Evolutionary conservation across 2,113 vertebrate genomes (phyloP), one percentile per base, ranked within the genome.

Genomic region (human): DNA sequence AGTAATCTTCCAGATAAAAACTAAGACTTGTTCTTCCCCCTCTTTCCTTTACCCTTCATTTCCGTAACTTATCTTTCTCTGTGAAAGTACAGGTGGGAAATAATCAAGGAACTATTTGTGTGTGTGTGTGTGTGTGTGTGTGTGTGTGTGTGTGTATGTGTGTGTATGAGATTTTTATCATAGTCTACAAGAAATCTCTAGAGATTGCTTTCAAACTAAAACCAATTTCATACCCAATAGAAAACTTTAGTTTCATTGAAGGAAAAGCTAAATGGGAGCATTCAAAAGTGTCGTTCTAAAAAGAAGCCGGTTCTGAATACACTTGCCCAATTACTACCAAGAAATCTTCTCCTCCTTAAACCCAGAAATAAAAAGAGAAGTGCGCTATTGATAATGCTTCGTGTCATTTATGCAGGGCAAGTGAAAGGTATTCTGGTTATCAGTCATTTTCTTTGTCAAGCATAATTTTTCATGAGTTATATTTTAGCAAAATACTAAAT

Each of bases 141-240:
- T 64, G 59, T 61, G 59, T 30, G 27, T 55, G 59, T 85, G 73
- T 76, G 50, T 86, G 80, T 76, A 22, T 59, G 55, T 57, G 57
- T 59, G 27, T 59, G 57, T 88, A 78, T 72, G 50, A 82, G 50
- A 17, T 79, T 97, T 95, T 94, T 66, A 96, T 95, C 40, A 75
- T 18, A 43, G 57, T 68, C 64, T 40, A 55, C 2, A 89, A 93
- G 30, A 96, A 90, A 85, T 85, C 76, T 94, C 70, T 86, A 66
- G 84, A 94, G 78, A 89, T 93, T 64, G 70, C 73, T 97, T 95
- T 97, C 68, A 79, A 97, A 97, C 85, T 85, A 68, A 94, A 95
- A 90, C 25, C 84, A 94, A 70, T 89, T 95, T 96, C 76, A 94
- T 73, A 96, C 84, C 81, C 17, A 87, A 50, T 89, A 96, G 90